Conservation (phyloP, 2,113 vertebrate genomes). For the pig (Sus scrofa) region DNA sequence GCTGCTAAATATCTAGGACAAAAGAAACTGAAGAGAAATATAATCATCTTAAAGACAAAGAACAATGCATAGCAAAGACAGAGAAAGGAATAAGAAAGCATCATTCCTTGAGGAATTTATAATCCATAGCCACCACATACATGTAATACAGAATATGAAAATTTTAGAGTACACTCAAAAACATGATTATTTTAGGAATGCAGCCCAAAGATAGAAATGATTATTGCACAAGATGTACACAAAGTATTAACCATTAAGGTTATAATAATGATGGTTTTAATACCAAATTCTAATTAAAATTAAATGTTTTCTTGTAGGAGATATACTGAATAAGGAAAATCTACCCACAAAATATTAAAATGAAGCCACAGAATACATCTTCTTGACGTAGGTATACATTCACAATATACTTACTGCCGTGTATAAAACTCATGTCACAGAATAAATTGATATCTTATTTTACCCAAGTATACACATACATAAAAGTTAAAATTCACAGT, state of each 20-base stretch:
- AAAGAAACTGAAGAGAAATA: background rate
- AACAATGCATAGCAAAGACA: background rate
- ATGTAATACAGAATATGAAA: background rate
- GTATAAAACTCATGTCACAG: background rate
- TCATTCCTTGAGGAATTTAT: background rate
- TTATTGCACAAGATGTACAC: background rate
- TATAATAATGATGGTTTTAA: background rate
- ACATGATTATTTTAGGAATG: background rate
- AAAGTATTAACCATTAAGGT: background rate
- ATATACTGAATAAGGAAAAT: background rate
- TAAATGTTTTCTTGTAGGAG: background rate
- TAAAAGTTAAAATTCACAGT: background rate
- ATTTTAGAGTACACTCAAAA: background rate
- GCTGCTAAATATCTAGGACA: background rate
- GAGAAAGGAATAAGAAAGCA: background rate
- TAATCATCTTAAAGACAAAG: constrained; percentile 7
- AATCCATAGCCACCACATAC: background rate
- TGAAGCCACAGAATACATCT: background rate
- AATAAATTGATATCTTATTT: background rate
- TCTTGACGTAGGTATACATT: background rate
- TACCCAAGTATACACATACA: background rate
- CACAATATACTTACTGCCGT: background rate
- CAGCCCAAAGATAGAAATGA: background rate
- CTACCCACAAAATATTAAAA: background rate
- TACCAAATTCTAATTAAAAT: constrained; percentile 23